Evolutionary conservation across 2,797 vertebrate species (phyloP).

Genomic region (Intellagama lesueurii): DNA sequence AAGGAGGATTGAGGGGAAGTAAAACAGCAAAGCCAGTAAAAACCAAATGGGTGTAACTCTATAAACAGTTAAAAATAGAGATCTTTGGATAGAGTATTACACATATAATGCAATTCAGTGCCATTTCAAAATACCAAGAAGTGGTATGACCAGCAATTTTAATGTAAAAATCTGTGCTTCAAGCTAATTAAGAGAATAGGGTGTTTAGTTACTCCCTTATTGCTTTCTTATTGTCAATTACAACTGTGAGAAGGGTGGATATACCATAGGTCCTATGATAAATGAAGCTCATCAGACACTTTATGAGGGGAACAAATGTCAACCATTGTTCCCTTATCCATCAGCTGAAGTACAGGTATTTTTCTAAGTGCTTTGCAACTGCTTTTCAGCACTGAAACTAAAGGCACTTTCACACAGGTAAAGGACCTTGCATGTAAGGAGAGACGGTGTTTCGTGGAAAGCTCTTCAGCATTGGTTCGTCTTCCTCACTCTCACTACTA

Average conservation of each 20-base stretch:
- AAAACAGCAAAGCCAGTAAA: neutral
- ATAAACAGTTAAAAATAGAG: neutral
- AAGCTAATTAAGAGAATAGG: conserved; percentile 68
- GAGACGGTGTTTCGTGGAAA: neutral
- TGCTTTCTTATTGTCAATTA: conserved; percentile 50
- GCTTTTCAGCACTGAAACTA: conserved; percentile 40
- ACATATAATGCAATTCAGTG: neutral
- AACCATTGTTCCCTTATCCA: conserved; percentile 61
- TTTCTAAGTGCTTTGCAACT: conserved; percentile 57
- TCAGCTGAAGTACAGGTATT: conserved; percentile 64
- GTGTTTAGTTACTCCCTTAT: conserved; percentile 58
- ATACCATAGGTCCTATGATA: conserved; percentile 61
- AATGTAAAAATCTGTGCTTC: conserved; percentile 46
- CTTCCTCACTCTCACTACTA: conserved; percentile 23
- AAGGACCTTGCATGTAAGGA: conserved; percentile 45
- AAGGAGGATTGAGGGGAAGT: neutral
- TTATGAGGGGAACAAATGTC: conserved; percentile 63
- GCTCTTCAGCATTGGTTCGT: conserved; percentile 29
- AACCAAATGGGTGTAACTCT: neutral
- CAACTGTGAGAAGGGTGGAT: conserved; percentile 38
- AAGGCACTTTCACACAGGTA: conserved; percentile 48
- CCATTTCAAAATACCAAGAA: conserved; percentile 43
- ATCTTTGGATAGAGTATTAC: conserved; percentile 6
- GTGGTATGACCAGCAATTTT: conserved; percentile 34
- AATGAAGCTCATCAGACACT: conserved; percentile 64